phyloP scores from a whole-genome alignment of 2,888 invertebrate genomes.

The Dicycla oo region DNA sequence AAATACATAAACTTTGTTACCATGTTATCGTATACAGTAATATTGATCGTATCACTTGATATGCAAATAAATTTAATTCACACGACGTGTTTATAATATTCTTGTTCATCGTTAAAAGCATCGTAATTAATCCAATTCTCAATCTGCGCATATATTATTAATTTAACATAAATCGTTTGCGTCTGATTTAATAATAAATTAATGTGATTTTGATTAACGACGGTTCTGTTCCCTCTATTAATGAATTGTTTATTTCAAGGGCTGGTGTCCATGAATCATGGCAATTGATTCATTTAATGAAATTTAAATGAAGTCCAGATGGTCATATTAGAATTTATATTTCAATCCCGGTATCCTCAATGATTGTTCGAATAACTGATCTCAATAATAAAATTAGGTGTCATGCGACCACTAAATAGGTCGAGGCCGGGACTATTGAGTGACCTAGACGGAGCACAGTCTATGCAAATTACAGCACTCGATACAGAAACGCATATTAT shows the following conservation, averaged over 20 bases:
- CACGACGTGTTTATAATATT: conserved; percentile 42
- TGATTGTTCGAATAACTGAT: conserved; percentile 71
- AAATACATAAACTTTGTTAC: conserved; percentile 9
- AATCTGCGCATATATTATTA: conserved; percentile 35
- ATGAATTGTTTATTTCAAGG: conserved; percentile 33
- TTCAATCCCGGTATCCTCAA: conserved; percentile 49
- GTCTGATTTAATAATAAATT: conserved; percentile 33
- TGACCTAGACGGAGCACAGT: conserved; percentile 73
- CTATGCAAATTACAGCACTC: conserved; percentile 61
- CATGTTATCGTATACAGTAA: conserved; percentile 13
- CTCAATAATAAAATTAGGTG: conserved; percentile 81
- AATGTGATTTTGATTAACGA: conserved; percentile 37
- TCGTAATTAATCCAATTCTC: conserved; percentile 52
- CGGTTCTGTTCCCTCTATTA: conserved; percentile 12
- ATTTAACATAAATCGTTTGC: conserved; percentile 35
- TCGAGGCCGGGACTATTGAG: conserved; percentile 80
- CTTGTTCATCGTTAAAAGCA: conserved; percentile 36
- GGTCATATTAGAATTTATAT: conserved; percentile 44
- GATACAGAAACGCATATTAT: conserved; percentile 67
- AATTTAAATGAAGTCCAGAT: conserved; percentile 39
- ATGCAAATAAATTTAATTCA: conserved; percentile 42
- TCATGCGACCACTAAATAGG: conserved; percentile 77
- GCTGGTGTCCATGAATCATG: conserved; percentile 28
- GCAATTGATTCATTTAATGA: conserved; percentile 30
- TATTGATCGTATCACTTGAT: conserved; percentile 35